phyloP scores from a whole-genome alignment of 2,888 invertebrate genomes.

The Apantesis nais region DNA sequence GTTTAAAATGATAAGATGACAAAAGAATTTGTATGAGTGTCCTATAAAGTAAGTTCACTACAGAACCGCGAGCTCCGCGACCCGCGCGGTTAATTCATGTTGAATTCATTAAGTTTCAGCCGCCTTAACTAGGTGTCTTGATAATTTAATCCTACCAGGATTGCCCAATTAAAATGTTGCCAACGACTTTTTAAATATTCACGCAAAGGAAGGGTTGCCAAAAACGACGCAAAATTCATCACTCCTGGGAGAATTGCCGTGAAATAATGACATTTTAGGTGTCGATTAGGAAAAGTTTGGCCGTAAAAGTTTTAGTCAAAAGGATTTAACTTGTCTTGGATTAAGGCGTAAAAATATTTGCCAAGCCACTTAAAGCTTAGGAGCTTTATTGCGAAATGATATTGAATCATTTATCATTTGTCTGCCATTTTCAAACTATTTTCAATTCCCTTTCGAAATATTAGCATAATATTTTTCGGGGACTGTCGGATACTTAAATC shows the following conservation, averaged over 20 bases:
- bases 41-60: slow-evolving; percentile 20
- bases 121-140: slow-evolving; percentile 84
- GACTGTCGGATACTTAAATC: neutral
- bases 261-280: slow-evolving; percentile 83
- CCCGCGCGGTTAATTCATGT: slow-evolving; percentile 72
- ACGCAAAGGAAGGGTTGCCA: slow-evolving; percentile 75
- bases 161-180: slow-evolving; percentile 84
- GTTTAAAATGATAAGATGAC: neutral
- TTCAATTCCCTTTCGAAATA: neutral
- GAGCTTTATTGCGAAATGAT: slow-evolving; percentile 13
- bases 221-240: slow-evolving; percentile 79
- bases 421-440: neutral
- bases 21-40: slow-evolving; percentile 4
- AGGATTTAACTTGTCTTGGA: slow-evolving; percentile 61
- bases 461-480: neutral
- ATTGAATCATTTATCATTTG: slow-evolving; percentile 15
- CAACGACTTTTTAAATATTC: slow-evolving; percentile 86
- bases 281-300: slow-evolving; percentile 79
- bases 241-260: slow-evolving; percentile 76
- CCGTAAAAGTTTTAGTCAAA: slow-evolving; percentile 57
- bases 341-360: slow-evolving; percentile 38
- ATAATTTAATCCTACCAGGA: slow-evolving; percentile 84
- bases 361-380: slow-evolving; percentile 10
- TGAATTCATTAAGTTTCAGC: slow-evolving; percentile 83
- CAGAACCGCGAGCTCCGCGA: slow-evolving; percentile 32